These are phyloP conservation scores for Hydra vulgaris DNA, from an alignment of 30 jellyfish, hydroid and myxozoan genomes.

Conservation along the genomic window DNA sequence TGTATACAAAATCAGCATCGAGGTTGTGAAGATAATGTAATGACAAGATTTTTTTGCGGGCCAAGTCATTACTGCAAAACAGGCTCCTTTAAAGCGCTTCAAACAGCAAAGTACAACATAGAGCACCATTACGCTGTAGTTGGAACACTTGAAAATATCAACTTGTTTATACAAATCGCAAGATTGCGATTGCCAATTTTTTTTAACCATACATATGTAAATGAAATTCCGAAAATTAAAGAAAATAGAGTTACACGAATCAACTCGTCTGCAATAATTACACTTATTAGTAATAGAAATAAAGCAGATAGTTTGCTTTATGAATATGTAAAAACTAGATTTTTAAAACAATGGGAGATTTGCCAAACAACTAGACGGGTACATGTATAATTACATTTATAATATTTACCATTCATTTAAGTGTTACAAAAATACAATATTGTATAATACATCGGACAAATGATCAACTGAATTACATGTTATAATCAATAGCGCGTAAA, in stretches of 20 bases:
- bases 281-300: slow-evolving; percentile 31
- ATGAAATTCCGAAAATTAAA: not conserved
- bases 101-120: slow-evolving; percentile 56
- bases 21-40: slow-evolving; percentile 83
- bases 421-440: not conserved
- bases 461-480: too few relatives aligned
- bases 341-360: slow-evolving; percentile 31
- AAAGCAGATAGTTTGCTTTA: slow-evolving; percentile 65
- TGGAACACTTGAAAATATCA: slow-evolving; percentile 48
- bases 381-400: not conserved
- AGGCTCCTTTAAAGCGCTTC: slow-evolving; percentile 57
- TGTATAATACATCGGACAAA: too few relatives aligned
- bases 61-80: slow-evolving; percentile 35
- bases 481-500: too few relatives aligned
- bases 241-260: too few relatives aligned
- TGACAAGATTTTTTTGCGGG: slow-evolving; percentile 86
- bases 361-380: slow-evolving; percentile 12
- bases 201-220: slow-evolving; percentile 5
- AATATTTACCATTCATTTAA: not conserved
- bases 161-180: slow-evolving; percentile 38
- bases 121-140: slow-evolving; percentile 53
- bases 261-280: not conserved
- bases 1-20: slow-evolving; percentile 68
- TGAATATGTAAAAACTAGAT: slow-evolving; percentile 43
- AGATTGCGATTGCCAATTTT: slow-evolving; percentile 48